Evolutionary conservation across 2,888 invertebrate species (phyloP), one percentile per base, ranked within the genome.

Genomic region (Drosophila tanythrix): DNA sequence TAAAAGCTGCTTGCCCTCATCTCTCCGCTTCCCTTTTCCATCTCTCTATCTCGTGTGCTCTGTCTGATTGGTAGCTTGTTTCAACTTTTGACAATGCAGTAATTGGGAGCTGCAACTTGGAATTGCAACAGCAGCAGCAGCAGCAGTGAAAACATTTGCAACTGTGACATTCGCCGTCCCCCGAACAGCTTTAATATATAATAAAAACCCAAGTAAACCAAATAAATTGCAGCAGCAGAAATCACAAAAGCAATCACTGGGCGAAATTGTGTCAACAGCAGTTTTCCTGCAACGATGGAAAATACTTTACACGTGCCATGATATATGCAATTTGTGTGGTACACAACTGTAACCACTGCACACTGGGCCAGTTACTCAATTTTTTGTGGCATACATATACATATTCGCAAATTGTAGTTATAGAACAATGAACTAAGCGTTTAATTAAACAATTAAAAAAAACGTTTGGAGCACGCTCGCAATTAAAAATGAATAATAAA

Each of bases 191-290:
- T 88, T 18, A 38, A 38, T 11, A 36, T 10, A 36, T 62, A 75
- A 79, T 76, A 76, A 29, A 27, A 61, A 55, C 74, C 70, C 73
- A 68, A 76, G 74, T 63, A 65, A 67, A 72, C 83, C 76, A 84
- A 89, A 86, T 85, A 89, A 84, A 82, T 66, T 72, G 85, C 73
- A 75, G 67, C 70, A 72, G 73, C 61, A 70, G 60, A 70, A 70
- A 70, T 70, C 70, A 48, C 63, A 57, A 59, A 74, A 68, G 64
- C 75, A 78, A 76, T 78, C 76, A 63, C 82, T 62, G 58, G 51
- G 65, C 66, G 63, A 59, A 87, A 87, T 79, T 89, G 83, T 87
- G 86, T 88, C 86, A 89, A 87, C 90, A 87, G 69, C 60, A 74
- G 58, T 60, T 53, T 51, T 61, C 59, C 64, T 31, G 50, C 84